phyloP scores from a whole-genome alignment of 1,140 invertebrate genomes.

The Solenopsis invicta region DNA sequence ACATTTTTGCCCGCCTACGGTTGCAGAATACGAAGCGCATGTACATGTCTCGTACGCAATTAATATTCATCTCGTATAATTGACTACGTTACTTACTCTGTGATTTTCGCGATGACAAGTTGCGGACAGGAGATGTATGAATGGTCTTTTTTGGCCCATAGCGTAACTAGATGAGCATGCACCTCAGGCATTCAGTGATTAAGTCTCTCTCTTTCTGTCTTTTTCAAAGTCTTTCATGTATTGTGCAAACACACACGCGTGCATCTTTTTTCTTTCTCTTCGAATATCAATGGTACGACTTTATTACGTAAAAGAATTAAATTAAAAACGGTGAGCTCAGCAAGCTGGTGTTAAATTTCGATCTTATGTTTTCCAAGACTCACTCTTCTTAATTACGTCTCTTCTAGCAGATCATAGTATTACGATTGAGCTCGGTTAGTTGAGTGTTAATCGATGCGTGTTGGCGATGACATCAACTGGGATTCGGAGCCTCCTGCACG shows the following conservation, averaged over 20 bases:
- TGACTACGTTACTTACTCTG: constrained; percentile 24
- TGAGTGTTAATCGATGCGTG: constrained; percentile 19
- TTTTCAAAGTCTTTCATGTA: neutral
- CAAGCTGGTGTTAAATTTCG: neutral
- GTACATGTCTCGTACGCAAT: constrained; percentile 7
- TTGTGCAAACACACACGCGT: neutral
- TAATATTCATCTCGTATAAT: constrained; percentile 42
- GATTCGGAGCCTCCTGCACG: constrained; percentile 27
- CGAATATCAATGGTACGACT: neutral
- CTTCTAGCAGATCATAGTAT: neutral
- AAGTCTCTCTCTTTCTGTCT: neutral
- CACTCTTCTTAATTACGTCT: neutral
- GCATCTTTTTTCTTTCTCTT: neutral
- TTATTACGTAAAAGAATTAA: constrained; percentile 3
- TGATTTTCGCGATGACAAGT: constrained; percentile 41
- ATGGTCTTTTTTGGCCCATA: constrained; percentile 16
- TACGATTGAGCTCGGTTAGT: neutral
- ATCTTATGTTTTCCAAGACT: neutral
- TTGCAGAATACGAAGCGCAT: neutral
- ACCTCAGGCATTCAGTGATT: constrained; percentile 12
- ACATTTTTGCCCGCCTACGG: neutral
- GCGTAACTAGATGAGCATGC: constrained; percentile 15
- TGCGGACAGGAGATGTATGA: constrained; percentile 10
- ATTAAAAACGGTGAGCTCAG: neutral
- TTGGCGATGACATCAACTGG: constrained; percentile 45